Percentiles rank a stretch among this genome's conserved stretches.
These are phyloP conservation scores for Scaptomyza cyrtandrae DNA, from an alignment of 2,888 invertebrate species.

Conservation along the genomic window DNA sequence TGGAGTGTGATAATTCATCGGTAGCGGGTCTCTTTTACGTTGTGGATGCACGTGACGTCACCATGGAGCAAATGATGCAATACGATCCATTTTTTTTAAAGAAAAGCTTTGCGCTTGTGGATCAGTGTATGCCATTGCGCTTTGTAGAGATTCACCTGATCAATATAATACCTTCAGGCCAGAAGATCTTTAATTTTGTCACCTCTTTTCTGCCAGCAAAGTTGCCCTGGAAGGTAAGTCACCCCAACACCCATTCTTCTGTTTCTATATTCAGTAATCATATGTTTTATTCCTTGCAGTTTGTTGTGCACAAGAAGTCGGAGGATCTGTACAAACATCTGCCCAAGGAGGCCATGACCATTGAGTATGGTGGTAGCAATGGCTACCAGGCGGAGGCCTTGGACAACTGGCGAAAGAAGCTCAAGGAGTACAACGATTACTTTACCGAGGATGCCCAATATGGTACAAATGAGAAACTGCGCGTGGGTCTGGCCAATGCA, in stretches of 20 bases:
- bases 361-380: constrained; percentile 79
- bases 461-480: constrained; percentile 74
- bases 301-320: constrained; percentile 77
- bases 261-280: background rate
- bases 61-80: constrained; percentile 75
- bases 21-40: constrained; percentile 70
- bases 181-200: constrained; percentile 69
- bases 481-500: constrained; percentile 60
- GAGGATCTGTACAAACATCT: constrained; percentile 77
- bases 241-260: too few species aligned
- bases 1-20: constrained; percentile 72
- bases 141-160: constrained; percentile 76
- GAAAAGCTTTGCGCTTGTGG: constrained; percentile 67
- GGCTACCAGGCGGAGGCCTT: constrained; percentile 76
- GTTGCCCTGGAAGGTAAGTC: constrained; percentile 71
- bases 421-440: constrained; percentile 65
- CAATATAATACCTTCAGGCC: constrained; percentile 73
- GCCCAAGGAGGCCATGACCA: constrained; percentile 72
- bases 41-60: constrained; percentile 74
- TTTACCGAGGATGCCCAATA: constrained; percentile 69
- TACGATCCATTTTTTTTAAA: constrained; percentile 73
- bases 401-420: constrained; percentile 63
- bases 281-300: constrained; percentile 42
- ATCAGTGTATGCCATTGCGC: constrained; percentile 73
- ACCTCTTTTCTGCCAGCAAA: constrained; percentile 71